Evolutionary conservation across 2,113 vertebrate genomes (phyloP), one percentile per base, ranked within the genome.

Genomic region (Tautogolabrus adspersus): DNA sequence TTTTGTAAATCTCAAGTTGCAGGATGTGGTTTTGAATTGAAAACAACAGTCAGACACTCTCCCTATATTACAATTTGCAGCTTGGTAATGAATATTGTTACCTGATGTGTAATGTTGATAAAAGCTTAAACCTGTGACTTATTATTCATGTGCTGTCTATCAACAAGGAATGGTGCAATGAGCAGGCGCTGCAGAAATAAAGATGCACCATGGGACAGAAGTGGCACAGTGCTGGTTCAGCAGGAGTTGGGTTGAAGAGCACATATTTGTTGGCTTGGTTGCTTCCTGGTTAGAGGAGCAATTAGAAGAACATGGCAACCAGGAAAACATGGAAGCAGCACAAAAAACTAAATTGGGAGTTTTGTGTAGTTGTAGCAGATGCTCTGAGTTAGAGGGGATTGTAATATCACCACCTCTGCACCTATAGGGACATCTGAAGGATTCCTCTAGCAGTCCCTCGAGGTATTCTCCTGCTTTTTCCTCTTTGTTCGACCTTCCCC

Each of bases 201-300:
- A 54, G 74, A 16, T 30, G 59, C 66, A 55, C 59, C 46, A 0
- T 55, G 67, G 80, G 81, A 77, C 78, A 66, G 46, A 70, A 74
- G 23, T 61, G 66, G 66, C 79, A 67, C 87, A 70, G n/a, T 68
- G 83, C 81, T 55, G 26, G 84, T 78, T 85, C 67, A 83, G 81
- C 81, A 75, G 79, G 21, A 60, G 74, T 13, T 8, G 71, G 37
- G 26, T 34, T 10, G 52, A 52, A 16, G 69, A 38, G 52, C 13
- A 6, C 2, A 8, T 56, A 64, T 56, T 13, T 10, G 40, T 61
- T 30, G 62, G 22, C 54, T 76, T 8, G 3, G 18, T 60, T 69
- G 51, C 64, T 16, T 66, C 77, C 21, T 56, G 47, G 71, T 77
- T 77, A 77, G 82, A 21, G 34, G 64, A 79, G 67, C 78, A 83